Evolutionary conservation across 1,140 invertebrate genomes (phyloP).

Genomic region (Drosophila kurseongensis): DNA sequence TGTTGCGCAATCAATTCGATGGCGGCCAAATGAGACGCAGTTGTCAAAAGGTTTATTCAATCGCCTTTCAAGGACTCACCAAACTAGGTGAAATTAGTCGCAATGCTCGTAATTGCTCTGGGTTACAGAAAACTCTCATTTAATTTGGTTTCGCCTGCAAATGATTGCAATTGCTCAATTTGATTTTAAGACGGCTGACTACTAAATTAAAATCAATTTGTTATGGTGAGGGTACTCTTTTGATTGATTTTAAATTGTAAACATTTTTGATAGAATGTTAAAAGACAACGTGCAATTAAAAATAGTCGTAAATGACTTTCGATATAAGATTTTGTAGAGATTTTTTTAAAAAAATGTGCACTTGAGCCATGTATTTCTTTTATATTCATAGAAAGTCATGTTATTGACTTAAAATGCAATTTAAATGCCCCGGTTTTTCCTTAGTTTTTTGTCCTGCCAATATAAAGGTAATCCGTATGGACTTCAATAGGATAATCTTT

Average conservation of each 20-base stretch:
- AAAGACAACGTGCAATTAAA: too few relatives aligned
- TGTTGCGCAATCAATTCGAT: conserved; percentile 3
- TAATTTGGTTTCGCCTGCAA: neutral
- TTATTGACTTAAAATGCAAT: neutral
- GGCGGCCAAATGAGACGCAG: conserved; percentile 14
- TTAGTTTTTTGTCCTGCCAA: neutral
- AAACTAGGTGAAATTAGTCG: neutral
- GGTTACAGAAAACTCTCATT: neutral
- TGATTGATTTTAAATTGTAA: too few relatives aligned
- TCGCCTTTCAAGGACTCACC: neutral
- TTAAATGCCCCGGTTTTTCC: neutral
- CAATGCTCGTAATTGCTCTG: neutral
- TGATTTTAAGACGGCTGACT: neutral
- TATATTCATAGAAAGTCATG: too few relatives aligned
- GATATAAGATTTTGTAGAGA: too few relatives aligned
- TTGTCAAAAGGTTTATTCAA: conserved; percentile 4
- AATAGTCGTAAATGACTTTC: too few relatives aligned
- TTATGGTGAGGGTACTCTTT: too few relatives aligned
- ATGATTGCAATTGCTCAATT: neutral
- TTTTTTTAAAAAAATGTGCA: neutral
- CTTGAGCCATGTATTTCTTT: neutral
- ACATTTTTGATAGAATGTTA: too few relatives aligned
- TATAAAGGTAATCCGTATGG: neutral
- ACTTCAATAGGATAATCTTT: conserved; percentile 9
- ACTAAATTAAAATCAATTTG: too few relatives aligned